A percentile compares a stretch with the other conserved stretches of the same genome.
Evolutionary conservation across 2,113 vertebrate species (phyloP).

Genomic region (Passer domesticus): DNA sequence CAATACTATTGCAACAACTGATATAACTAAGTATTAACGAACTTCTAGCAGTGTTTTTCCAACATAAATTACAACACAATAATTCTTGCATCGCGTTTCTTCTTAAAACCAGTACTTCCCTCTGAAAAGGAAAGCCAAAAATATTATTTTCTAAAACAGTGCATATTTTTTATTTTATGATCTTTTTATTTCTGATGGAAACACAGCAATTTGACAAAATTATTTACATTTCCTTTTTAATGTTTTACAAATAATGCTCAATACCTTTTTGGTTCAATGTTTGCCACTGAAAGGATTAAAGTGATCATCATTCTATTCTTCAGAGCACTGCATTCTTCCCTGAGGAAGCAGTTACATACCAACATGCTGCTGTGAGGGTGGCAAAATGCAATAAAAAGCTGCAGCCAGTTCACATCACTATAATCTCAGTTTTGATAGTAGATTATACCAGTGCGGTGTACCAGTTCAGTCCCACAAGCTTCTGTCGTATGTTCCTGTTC

Average conservation of each 20-base stretch:
- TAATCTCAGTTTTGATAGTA: not conserved
- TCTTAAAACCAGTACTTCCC: not conserved
- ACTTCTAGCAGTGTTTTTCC: not conserved
- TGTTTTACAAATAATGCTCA: not conserved
- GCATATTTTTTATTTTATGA: not conserved
- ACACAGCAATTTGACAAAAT: not conserved
- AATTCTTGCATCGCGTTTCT: not conserved
- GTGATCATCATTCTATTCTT: not conserved
- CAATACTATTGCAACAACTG: not conserved
- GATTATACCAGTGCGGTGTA: not conserved
- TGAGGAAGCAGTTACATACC: not conserved
- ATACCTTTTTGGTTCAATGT: not conserved
- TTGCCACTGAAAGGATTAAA: not conserved
- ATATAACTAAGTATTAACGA: not conserved
- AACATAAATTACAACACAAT: not conserved
- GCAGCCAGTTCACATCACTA: not conserved
- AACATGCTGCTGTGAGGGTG: not conserved
- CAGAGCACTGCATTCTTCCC: not conserved
- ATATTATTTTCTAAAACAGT: not conserved
- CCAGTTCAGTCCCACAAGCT: not conserved
- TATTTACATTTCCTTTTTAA: not conserved
- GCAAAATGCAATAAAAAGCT: not conserved
- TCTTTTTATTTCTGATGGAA: not conserved
- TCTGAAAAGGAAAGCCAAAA: not conserved
- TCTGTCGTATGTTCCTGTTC: rapidly evolving